Evolutionary conservation across 1,140 invertebrate genomes (phyloP).

Genomic region (Pissodes strobi): DNA sequence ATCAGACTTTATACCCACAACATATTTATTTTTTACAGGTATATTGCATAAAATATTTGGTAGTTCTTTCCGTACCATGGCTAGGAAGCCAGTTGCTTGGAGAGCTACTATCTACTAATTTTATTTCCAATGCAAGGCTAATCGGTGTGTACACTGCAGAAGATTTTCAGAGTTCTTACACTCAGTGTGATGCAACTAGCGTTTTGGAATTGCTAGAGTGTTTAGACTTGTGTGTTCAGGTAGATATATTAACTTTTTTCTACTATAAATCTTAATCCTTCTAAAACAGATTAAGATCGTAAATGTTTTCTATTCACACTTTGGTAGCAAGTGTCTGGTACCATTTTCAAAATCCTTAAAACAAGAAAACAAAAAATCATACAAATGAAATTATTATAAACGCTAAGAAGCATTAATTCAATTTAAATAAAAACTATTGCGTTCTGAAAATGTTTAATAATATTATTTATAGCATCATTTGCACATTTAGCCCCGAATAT

Average conservation of each 20-base stretch:
- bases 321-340: no score
- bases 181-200: constrained; percentile 74
- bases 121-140: constrained; percentile 66
- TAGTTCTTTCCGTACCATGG: constrained; percentile 77
- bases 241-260: constrained; percentile 44
- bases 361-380: no score
- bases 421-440: no score
- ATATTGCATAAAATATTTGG: constrained; percentile 66
- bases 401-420: no score
- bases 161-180: constrained; percentile 77
- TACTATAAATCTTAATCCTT: no score
- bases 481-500: no score
- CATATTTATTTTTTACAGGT: constrained; percentile 35
- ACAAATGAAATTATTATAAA: no score
- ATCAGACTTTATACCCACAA: not conserved
- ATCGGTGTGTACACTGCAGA: constrained; percentile 79
- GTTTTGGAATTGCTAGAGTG: constrained; percentile 71
- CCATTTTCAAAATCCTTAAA: no score
- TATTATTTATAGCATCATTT: no score
- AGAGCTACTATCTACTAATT: constrained; percentile 64
- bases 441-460: no score
- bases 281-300: no score
- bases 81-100: constrained; percentile 74
- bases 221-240: constrained; percentile 71
- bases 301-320: no score